These are phyloP conservation scores for Marasmarcha lunaedactyla DNA, from an alignment of 2,888 invertebrate species.

Conservation along the genomic window DNA sequence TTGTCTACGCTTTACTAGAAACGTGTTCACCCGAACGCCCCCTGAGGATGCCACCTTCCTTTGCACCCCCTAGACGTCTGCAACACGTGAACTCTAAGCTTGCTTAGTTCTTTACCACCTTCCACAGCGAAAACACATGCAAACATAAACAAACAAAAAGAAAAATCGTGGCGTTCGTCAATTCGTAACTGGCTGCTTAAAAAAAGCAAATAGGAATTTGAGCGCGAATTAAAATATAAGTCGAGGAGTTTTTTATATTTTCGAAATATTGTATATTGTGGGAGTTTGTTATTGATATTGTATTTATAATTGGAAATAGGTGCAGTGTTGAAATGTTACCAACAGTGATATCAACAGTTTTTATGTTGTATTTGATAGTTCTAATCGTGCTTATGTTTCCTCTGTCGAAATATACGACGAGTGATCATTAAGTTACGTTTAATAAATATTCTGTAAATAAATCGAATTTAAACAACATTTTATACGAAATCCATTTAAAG, in stretches of 20 bases:
- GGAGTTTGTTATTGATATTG: too few relatives aligned
- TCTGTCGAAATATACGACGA: slow-evolving; percentile 42
- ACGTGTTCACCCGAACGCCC: too few relatives aligned
- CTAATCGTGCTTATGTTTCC: slow-evolving; percentile 49
- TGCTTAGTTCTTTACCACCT: background rate
- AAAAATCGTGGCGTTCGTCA: background rate
- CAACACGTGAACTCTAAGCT: background rate
- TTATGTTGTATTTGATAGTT: slow-evolving; percentile 49
- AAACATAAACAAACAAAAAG: too few relatives aligned
- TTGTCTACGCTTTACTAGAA: too few relatives aligned
- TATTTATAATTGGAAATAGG: too few relatives aligned
- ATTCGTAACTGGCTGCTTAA: background rate
- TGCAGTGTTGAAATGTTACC: slow-evolving; percentile 23
- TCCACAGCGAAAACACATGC: background rate
- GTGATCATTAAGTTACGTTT: slow-evolving; percentile 6
- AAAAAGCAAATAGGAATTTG: background rate
- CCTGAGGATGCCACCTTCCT: too few relatives aligned
- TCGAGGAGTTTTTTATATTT: too few relatives aligned
- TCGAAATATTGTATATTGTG: too few relatives aligned
- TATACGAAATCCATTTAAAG: too few relatives aligned
- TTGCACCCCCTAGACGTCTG: background rate
- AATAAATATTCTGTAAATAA: background rate
- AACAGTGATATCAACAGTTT: slow-evolving; percentile 37
- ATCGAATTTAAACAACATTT: too few relatives aligned
- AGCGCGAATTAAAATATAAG: too few relatives aligned